A percentile compares a stretch with the other conserved stretches of the same genome.
Conservation (phyloP, 2,113 vertebrate genomes). For the Vanacampus margaritifer region DNA sequence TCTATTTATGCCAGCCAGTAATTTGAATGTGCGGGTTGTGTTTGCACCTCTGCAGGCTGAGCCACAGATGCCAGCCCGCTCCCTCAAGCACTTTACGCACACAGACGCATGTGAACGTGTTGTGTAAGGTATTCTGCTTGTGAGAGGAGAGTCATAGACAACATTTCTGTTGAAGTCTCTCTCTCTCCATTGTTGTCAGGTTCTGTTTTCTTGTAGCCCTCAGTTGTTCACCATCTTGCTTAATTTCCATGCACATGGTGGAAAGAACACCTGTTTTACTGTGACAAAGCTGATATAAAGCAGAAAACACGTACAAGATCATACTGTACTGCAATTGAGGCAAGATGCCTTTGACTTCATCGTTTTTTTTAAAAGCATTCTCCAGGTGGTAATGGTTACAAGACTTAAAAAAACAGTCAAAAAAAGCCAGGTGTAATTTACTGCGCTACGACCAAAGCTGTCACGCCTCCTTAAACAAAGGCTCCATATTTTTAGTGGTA, state of each 20-base stretch:
- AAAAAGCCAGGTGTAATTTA: constrained; percentile 13
- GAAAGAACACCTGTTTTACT: not conserved
- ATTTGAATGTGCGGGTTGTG: not conserved
- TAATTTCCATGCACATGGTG: not conserved
- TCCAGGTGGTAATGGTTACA: constrained; percentile 3
- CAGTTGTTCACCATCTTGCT: not conserved
- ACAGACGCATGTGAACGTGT: constrained; percentile 39
- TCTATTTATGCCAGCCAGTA: not conserved
- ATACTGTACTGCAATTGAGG: not conserved
- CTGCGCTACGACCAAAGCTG: constrained; percentile 12
- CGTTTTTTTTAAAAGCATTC: not conserved
- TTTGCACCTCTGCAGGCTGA: constrained; percentile 53
- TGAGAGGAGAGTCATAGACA: constrained; percentile 13
- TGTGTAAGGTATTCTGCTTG: constrained; percentile 35
- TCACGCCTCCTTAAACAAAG: constrained; percentile 37
- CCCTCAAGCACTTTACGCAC: constrained; percentile 40
- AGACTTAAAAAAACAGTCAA: constrained; percentile 5
- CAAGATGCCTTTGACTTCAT: not conserved
- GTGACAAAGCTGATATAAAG: not conserved
- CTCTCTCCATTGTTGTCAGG: not conserved
- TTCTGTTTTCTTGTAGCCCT: not conserved
- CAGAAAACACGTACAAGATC: not conserved
- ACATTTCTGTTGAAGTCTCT: constrained; percentile 39
- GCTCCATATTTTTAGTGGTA: constrained; percentile 9
- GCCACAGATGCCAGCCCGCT: constrained; percentile 63